Evolutionary conservation across 2,888 invertebrate genomes (phyloP).

Genomic region (Steinernema scapterisci): DNA sequence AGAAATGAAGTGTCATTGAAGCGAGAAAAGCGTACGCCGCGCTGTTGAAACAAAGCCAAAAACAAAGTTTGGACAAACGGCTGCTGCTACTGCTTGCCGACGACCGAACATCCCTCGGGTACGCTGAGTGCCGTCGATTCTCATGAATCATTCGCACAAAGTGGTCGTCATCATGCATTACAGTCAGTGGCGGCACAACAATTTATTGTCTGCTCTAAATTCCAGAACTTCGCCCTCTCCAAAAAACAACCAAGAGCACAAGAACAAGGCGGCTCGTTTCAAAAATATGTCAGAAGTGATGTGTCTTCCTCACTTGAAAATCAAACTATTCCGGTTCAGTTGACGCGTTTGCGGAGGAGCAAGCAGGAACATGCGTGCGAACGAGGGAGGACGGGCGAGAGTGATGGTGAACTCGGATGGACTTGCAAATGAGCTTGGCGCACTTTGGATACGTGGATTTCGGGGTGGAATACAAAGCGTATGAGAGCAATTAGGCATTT

Average conservation of each 20-base stretch:
- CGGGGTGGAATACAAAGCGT: too few relatives aligned
- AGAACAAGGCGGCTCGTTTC: not conserved
- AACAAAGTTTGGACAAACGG: slow-evolving; percentile 27
- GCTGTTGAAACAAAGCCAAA: slow-evolving; percentile 15
- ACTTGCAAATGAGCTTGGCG: too few relatives aligned
- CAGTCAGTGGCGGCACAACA: slow-evolving; percentile 5
- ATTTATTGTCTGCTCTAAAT: not conserved
- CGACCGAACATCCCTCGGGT: slow-evolving; percentile 9
- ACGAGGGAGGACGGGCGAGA: too few relatives aligned
- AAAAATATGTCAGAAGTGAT: not conserved
- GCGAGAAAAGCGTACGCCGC: not conserved
- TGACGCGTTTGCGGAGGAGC: too few relatives aligned
- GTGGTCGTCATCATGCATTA: slow-evolving; percentile 32
- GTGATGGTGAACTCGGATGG: too few relatives aligned
- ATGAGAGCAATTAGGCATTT: too few relatives aligned
- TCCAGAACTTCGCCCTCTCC: not conserved
- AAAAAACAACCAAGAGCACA: not conserved
- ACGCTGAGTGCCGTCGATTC: slow-evolving; percentile 1
- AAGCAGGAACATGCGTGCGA: too few relatives aligned
- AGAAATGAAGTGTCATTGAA: slow-evolving; percentile 17
- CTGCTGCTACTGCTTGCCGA: slow-evolving; percentile 13
- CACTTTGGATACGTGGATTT: too few relatives aligned
- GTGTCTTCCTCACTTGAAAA: not conserved
- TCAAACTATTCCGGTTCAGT: too few relatives aligned
- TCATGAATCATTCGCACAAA: slow-evolving; percentile 27